Conservation (phyloP, 2,797 vertebrate species). For the Schizopygopsis malacanthus region DNA sequence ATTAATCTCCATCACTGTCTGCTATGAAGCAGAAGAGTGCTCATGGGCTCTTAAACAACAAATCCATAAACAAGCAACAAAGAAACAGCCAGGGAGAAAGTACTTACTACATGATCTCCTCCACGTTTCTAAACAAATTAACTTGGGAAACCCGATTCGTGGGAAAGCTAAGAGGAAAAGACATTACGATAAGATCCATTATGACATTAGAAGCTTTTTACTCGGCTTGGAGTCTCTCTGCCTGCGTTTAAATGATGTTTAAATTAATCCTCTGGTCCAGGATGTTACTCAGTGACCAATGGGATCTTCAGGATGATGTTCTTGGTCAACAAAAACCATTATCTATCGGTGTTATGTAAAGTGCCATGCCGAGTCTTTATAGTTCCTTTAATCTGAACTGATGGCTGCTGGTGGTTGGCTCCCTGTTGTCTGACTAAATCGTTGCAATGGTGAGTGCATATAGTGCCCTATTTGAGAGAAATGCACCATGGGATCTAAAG, state of each 20-base stretch:
- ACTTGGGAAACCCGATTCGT: slow-evolving; percentile 17
- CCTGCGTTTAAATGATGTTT: slow-evolving; percentile 23
- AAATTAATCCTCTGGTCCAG: slow-evolving; percentile 17
- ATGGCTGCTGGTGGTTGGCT: slow-evolving; percentile 8
- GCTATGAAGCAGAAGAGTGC: not conserved
- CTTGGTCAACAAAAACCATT: slow-evolving; percentile 28
- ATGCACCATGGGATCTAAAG: slow-evolving; percentile 26
- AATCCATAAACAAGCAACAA: slow-evolving; percentile 1
- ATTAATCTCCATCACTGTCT: not conserved
- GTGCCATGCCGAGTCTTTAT: not conserved
- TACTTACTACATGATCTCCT: slow-evolving; percentile 16
- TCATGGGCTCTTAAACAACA: slow-evolving; percentile 21
- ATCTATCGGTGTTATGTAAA: slow-evolving; percentile 21
- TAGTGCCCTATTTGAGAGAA: not conserved
- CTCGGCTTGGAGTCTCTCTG: slow-evolving; percentile 20
- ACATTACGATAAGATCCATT: slow-evolving; percentile 38
- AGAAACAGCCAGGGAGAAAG: slow-evolving; percentile 2
- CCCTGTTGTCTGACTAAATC: slow-evolving; percentile 23
- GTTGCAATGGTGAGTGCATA: not conserved
- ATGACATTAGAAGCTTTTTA: slow-evolving; percentile 39
- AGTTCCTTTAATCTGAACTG: slow-evolving; percentile 15
- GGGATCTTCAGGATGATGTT: slow-evolving; percentile 16
- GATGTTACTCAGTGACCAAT: slow-evolving; percentile 33
- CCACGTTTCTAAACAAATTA: slow-evolving; percentile 21
- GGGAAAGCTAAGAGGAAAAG: slow-evolving; percentile 27